phyloP scores from a whole-genome alignment of 2,888 invertebrate species.

The Spisula subtruncata region DNA sequence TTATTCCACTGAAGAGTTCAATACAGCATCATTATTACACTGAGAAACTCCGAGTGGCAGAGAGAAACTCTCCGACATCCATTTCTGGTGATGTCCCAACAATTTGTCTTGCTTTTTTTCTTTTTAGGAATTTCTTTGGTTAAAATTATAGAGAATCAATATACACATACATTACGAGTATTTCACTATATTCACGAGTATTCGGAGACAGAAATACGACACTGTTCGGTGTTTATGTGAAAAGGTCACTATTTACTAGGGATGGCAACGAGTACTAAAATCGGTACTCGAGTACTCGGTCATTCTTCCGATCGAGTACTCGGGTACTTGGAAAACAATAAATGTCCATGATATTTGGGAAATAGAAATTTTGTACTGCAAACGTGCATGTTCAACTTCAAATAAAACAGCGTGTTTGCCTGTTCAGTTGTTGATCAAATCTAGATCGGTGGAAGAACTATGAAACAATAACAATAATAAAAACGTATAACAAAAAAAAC shows the following conservation, averaged over 20 bases:
- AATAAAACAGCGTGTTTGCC: no score
- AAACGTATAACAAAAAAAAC: no score
- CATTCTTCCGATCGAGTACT: no score
- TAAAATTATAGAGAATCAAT: conserved; percentile 1
- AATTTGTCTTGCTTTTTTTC: conserved; percentile 5
- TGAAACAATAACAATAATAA: no score
- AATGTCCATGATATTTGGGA: no score
- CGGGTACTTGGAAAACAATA: no score
- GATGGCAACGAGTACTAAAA: no score
- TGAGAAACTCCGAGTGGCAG: neutral
- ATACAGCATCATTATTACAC: neutral
- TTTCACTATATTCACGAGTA: neutral
- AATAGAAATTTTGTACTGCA: no score
- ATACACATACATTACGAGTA: neutral
- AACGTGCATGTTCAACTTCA: no score
- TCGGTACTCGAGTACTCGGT: no score
- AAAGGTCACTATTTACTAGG: neutral
- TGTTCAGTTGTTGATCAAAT: no score
- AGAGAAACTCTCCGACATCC: neutral
- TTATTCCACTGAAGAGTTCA: neutral
- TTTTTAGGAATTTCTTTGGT: neutral
- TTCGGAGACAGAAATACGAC: neutral
- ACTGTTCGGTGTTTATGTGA: neutral
- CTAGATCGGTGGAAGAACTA: no score
- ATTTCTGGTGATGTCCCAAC: neutral